Evolutionary conservation across 2,888 invertebrate genomes (phyloP).

Genomic region (Cyrtodaria siliqua): DNA sequence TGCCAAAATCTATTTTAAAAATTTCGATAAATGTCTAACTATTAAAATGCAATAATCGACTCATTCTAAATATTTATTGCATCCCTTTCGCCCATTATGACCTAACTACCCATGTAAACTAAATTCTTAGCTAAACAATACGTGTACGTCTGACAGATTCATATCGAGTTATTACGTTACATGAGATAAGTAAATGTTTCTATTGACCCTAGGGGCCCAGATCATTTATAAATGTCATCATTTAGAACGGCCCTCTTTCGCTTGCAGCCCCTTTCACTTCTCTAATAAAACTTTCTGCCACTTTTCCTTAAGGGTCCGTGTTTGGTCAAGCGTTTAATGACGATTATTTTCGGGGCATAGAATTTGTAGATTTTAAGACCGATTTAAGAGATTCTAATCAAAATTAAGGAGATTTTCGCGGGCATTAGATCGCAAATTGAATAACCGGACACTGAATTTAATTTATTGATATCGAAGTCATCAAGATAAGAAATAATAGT

Average conservation of each 20-base stretch:
- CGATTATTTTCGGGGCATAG: background rate
- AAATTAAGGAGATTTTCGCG: slow-evolving; percentile 45
- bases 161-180: slow-evolving; percentile 57
- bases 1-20: slow-evolving; percentile 19
- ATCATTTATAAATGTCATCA: slow-evolving; percentile 65
- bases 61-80: slow-evolving; percentile 44
- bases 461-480: slow-evolving; percentile 27
- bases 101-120: slow-evolving; percentile 14
- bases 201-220: slow-evolving; percentile 33
- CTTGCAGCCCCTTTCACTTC: slow-evolving; percentile 31
- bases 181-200: slow-evolving; percentile 54
- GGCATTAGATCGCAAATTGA: slow-evolving; percentile 37
- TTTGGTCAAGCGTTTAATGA: slow-evolving; percentile 21
- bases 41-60: slow-evolving; percentile 53
- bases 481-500: background rate
- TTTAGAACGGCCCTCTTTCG: slow-evolving; percentile 31
- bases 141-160: slow-evolving; percentile 49
- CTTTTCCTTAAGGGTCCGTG: slow-evolving; percentile 13
- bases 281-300: slow-evolving; percentile 43
- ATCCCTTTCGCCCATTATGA: slow-evolving; percentile 42
- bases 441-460: slow-evolving; percentile 38
- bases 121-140: slow-evolving; percentile 11
- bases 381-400: slow-evolving; percentile 39
- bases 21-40: background rate
- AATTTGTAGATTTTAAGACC: slow-evolving; percentile 10